Percentiles rank a stretch among this genome's conserved stretches.
Conservation (phyloP, 1,140 invertebrate species). For the Pararge aegeria region DNA sequence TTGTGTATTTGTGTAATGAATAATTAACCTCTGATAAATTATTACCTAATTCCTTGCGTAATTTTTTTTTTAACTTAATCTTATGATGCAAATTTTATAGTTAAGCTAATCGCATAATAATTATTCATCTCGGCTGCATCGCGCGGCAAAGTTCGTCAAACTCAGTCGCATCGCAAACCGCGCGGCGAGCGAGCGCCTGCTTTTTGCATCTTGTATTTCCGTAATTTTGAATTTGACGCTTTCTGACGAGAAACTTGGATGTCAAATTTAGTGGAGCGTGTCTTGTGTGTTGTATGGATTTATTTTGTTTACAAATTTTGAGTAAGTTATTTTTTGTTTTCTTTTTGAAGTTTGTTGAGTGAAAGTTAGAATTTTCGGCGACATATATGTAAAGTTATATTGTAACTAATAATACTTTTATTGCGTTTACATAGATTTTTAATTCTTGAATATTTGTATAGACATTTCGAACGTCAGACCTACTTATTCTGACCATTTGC, state of each 20-base stretch:
- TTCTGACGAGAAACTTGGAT: conserved; percentile 45
- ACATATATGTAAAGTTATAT: no score
- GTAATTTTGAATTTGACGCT: conserved; percentile 42
- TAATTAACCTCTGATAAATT: no score
- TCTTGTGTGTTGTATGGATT: conserved; percentile 22
- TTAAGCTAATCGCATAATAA: background rate
- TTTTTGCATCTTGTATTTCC: background rate
- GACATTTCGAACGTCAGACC: no score
- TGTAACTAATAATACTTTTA: no score
- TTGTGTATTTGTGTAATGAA: no score
- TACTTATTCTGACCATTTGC: no score
- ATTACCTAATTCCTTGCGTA: background rate
- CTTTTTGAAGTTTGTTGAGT: background rate
- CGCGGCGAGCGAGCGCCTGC: conserved; percentile 19
- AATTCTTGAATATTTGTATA: no score
- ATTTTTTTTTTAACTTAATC: background rate
- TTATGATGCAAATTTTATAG: background rate
- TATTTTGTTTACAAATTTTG: conserved; percentile 10
- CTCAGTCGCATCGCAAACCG: conserved; percentile 1
- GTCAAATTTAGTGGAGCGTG: conserved; percentile 48
- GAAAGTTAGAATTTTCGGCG: background rate
- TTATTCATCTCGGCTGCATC: background rate
- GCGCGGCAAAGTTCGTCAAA: conserved; percentile 1
- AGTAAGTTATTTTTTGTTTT: conserved; percentile 7
- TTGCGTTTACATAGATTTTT: no score